These are phyloP conservation scores for Ichneumoninae sp. DNA, from an alignment of 2,888 invertebrate species.

Conservation along the genomic window DNA sequence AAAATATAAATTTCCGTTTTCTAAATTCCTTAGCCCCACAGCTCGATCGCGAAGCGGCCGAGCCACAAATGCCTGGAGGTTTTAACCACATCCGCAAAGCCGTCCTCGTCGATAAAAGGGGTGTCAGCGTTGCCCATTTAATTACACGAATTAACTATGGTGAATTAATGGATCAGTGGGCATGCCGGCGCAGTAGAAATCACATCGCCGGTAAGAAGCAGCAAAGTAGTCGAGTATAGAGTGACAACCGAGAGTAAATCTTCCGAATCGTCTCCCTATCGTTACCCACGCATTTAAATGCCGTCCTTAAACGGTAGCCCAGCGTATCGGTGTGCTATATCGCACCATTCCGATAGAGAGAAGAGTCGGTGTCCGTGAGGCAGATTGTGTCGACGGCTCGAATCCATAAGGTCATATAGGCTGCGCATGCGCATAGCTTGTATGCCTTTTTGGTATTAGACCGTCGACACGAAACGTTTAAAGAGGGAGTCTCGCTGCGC, in stretches of 20 bases:
- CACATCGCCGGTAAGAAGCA: neutral
- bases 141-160: neutral
- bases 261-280: neutral
- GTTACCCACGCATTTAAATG: neutral
- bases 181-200: neutral
- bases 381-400: neutral
- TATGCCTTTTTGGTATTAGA: neutral
- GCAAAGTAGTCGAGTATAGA: neutral
- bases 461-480: neutral
- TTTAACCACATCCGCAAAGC: neutral
- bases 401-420: neutral
- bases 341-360: neutral
- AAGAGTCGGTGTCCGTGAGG: slow-evolving; percentile 1
- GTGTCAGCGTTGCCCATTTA: neutral
- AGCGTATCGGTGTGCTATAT: neutral
- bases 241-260: neutral
- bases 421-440: neutral
- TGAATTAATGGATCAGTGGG: neutral
- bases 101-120: neutral
- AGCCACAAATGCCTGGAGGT: too few relatives aligned
- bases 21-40: neutral
- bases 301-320: slow-evolving; percentile 5
- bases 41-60: too few relatives aligned
- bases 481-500: neutral
- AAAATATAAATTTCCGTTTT: neutral